These are phyloP conservation scores for Callocephalon fimbriatum DNA, from an alignment of 2,113 vertebrate species.

Conservation along the genomic window DNA sequence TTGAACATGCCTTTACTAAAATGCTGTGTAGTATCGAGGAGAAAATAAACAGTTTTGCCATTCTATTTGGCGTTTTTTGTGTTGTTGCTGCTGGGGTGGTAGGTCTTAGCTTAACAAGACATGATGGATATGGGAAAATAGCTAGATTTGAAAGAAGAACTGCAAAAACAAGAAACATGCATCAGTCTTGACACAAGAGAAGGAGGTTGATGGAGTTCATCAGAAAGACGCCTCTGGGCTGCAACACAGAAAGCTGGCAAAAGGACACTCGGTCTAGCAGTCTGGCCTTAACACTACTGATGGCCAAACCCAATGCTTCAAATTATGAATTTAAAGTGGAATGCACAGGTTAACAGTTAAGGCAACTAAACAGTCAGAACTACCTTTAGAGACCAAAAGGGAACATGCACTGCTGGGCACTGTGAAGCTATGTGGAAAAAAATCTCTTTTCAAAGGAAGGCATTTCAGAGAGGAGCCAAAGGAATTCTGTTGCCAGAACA, in stretches of 20 bases:
- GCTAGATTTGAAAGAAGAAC: background rate
- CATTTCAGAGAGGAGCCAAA: background rate
- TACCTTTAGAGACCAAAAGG: background rate
- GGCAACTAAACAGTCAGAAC: background rate
- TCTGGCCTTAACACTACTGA: background rate
- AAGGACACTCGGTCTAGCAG: rapidly evolving
- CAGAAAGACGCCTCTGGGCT: background rate
- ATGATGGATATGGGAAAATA: background rate
- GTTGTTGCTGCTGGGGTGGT: background rate
- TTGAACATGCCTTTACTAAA: rapidly evolving
- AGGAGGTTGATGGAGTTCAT: background rate
- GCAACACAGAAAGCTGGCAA: background rate
- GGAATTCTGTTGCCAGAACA: background rate
- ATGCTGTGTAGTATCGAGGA: background rate
- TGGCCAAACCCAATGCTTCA: background rate
- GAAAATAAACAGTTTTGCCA: background rate
- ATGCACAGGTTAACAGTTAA: background rate
- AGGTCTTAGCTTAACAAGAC: background rate
- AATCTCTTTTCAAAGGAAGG: background rate
- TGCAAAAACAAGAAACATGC: background rate
- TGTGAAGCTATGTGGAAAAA: background rate
- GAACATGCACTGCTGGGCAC: background rate
- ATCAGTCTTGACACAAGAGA: background rate
- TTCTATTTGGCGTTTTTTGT: rapidly evolving
- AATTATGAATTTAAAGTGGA: background rate